phyloP scores from a whole-genome alignment of 1,140 invertebrate genomes.

The Drosophila sechellia region DNA sequence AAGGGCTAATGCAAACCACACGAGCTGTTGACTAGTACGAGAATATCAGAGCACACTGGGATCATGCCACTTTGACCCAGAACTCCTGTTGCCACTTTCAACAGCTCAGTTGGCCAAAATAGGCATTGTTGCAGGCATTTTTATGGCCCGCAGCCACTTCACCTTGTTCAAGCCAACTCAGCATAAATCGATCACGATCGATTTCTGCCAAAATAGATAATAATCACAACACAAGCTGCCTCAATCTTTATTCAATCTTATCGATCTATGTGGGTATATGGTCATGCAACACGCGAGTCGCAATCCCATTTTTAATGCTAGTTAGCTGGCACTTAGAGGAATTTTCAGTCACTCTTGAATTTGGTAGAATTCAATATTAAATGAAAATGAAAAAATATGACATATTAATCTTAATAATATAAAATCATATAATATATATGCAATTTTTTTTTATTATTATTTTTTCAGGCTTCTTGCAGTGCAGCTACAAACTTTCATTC shows the following conservation, averaged over 20 bases:
- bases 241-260: conserved; percentile 49
- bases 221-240: conserved; percentile 49
- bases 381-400: not conserved
- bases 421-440: not conserved
- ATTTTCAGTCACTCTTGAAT: no score
- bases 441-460: not conserved
- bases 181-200: conserved; percentile 67
- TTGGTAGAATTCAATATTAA: not conserved
- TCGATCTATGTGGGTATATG: conserved; percentile 40
- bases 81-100: conserved; percentile 50
- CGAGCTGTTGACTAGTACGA: not conserved
- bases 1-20: not conserved
- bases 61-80: not conserved
- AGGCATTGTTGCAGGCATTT: not conserved
- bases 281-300: conserved; percentile 8
- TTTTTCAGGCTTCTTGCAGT: not conserved
- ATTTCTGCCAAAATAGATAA: conserved; percentile 70
- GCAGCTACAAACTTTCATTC: conserved; percentile 36
- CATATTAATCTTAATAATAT: not conserved
- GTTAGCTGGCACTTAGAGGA: not conserved
- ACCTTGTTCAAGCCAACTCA: conserved; percentile 9
- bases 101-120: conserved; percentile 33
- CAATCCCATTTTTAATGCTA: not conserved
- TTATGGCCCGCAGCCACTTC: conserved; percentile 32
- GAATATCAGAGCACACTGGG: not conserved